A percentile compares a stretch with the other conserved stretches of the same genome.
Conservation (phyloP, 2,113 vertebrate genomes). For the Willisornis vidua region DNA sequence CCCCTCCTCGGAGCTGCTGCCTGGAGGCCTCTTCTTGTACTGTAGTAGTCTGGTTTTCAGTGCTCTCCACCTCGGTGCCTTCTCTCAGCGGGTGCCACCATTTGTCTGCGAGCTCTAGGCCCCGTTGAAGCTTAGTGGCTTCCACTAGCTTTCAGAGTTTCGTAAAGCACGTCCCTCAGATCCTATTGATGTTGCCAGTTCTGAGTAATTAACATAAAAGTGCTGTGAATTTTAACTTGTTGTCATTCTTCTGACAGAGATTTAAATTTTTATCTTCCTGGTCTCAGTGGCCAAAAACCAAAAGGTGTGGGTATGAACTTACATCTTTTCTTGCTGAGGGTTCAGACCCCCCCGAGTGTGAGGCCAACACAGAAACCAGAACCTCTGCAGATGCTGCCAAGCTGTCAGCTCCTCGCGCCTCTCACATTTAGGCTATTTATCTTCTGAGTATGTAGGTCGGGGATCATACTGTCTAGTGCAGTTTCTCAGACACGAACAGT, state of each 20-base stretch:
- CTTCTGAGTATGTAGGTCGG: neutral
- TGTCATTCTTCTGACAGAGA: neutral
- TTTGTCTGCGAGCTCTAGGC: neutral
- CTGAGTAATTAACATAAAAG: neutral
- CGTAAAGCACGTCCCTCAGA: neutral
- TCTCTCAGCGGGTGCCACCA: rapidly evolving
- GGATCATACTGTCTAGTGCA: neutral
- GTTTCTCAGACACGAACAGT: neutral
- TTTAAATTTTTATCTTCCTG: neutral
- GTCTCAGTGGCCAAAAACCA: neutral
- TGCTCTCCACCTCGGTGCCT: rapidly evolving
- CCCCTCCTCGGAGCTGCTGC: too few relatives aligned
- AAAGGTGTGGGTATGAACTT: neutral
- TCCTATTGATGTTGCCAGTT: neutral
- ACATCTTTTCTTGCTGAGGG: neutral
- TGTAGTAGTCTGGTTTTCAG: rapidly evolving
- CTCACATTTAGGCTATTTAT: neutral
- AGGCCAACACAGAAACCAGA: rapidly evolving
- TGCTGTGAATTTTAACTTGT: rapidly evolving
- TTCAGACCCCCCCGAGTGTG: rapidly evolving
- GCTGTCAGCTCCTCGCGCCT: neutral
- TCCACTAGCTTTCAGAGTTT: rapidly evolving
- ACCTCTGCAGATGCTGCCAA: neutral
- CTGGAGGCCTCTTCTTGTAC: rapidly evolving
- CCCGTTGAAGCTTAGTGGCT: rapidly evolving